Conservation (phyloP, 2,888 invertebrate species). For the Tinea pellionella region DNA sequence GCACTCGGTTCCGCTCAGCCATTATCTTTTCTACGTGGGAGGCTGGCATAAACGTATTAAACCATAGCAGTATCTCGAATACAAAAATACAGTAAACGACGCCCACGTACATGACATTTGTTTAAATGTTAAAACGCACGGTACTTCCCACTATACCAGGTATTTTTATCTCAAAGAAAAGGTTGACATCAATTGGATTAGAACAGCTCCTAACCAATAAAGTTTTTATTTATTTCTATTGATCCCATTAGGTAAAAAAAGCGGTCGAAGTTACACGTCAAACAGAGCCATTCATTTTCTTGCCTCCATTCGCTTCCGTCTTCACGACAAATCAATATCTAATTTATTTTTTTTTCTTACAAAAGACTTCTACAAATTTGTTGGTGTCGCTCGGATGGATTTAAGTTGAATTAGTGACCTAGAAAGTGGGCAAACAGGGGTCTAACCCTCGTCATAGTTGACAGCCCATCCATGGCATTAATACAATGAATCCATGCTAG, state of each 20-base stretch:
- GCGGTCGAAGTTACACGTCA: background rate
- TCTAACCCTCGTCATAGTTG: conserved; percentile 7
- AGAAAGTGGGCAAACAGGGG: background rate
- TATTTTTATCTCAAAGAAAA: no score
- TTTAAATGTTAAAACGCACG: no score
- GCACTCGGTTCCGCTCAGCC: no score
- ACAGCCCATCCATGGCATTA: background rate
- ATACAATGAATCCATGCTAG: background rate
- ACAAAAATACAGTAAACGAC: no score
- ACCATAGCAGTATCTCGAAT: no score
- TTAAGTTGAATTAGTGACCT: conserved; percentile 9
- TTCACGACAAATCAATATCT: conserved; percentile 12
- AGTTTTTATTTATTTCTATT: background rate
- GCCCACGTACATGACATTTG: no score
- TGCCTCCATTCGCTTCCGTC: background rate
- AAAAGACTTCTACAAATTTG: conserved; percentile 7
- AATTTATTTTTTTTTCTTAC: conserved; percentile 12
- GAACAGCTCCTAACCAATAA: background rate
- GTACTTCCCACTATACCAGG: no score
- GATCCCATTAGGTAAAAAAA: background rate
- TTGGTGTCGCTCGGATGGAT: conserved; percentile 8
- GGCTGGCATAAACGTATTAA: no score
- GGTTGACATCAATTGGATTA: background rate
- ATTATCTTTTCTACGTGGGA: no score
- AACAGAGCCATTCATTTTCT: background rate